Evolutionary conservation across 1,140 invertebrate species (phyloP).

Genomic region (Trichonephila clavata): DNA sequence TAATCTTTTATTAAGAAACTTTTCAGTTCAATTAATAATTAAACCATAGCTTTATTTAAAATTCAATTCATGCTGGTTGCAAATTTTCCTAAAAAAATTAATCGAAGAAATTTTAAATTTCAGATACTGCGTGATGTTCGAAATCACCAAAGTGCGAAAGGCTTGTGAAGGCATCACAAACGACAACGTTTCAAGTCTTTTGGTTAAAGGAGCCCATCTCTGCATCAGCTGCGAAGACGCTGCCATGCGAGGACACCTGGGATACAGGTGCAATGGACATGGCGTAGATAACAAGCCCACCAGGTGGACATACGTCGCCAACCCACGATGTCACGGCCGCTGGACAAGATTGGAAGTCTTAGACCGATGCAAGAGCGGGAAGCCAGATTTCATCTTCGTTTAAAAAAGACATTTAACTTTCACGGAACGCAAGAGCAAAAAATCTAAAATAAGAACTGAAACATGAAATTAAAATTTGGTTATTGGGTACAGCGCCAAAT

Average conservation of each 20-base stretch:
- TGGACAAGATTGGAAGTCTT: conserved; percentile 84
- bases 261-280: conserved; percentile 90
- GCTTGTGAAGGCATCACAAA: conserved; percentile 84
- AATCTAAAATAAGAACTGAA: background rate
- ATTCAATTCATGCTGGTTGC: too few relatives aligned
- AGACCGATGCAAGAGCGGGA: conserved; percentile 71
- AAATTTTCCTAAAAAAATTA: too few relatives aligned
- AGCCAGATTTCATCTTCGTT: conserved; percentile 80
- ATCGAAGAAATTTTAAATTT: conserved; percentile 79
- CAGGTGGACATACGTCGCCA: conserved; percentile 89
- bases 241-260: conserved; percentile 86
- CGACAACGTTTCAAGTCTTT: conserved; percentile 85
- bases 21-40: too few relatives aligned
- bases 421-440: background rate
- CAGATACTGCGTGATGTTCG: conserved; percentile 92
- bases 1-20: too few relatives aligned
- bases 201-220: conserved; percentile 88
- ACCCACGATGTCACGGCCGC: conserved; percentile 90
- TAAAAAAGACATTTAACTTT: conserved; percentile 62
- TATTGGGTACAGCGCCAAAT: background rate
- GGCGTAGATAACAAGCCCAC: conserved; percentile 87
- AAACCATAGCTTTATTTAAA: too few relatives aligned
- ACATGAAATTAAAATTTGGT: background rate
- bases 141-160: conserved; percentile 89
- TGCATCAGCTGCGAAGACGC: conserved; percentile 89